A percentile compares a stretch with the other conserved stretches of the same genome.
phyloP scores from a whole-genome alignment of 2,113 vertebrate genomes.

The Galemys pyrenaicus region DNA sequence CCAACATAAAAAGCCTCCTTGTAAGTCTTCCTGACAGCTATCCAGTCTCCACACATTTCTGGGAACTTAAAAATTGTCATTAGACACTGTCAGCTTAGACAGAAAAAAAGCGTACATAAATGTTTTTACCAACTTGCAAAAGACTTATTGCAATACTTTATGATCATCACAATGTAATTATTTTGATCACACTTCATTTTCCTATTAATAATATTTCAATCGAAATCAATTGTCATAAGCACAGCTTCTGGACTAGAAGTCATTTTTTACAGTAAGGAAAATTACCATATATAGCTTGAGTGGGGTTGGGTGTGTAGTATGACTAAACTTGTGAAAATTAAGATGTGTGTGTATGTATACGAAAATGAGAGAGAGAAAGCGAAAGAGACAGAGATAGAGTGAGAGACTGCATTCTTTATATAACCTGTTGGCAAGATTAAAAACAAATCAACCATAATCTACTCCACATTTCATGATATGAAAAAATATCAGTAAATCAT shows the following conservation, averaged over 20 bases:
- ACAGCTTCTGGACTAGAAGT: not conserved
- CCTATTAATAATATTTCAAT: not conserved
- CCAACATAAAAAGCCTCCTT: not conserved
- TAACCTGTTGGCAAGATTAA: not conserved
- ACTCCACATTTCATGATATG: not conserved
- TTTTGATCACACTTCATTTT: not conserved
- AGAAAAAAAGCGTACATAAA: not conserved
- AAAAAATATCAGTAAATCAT: not conserved
- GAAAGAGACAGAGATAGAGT: not conserved
- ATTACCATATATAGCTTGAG: not conserved
- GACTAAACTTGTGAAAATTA: not conserved
- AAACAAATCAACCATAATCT: not conserved
- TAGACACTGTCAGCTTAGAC: not conserved
- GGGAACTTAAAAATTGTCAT: not conserved
- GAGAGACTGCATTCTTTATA: not conserved
- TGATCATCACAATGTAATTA: not conserved
- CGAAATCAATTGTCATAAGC: not conserved
- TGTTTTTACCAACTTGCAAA: not conserved
- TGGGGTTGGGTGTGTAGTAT: not conserved
- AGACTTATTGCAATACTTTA: not conserved
- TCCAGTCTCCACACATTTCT: not conserved
- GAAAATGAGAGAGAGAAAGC: no score
- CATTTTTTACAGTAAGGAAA: not conserved
- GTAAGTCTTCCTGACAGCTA: not conserved
- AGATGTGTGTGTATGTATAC: not conserved